A percentile compares a stretch with the other conserved stretches of the same genome.
These are phyloP conservation scores for Heterochromis multidens DNA, from an alignment of 2,113 vertebrate genomes.

Conservation along the genomic window DNA sequence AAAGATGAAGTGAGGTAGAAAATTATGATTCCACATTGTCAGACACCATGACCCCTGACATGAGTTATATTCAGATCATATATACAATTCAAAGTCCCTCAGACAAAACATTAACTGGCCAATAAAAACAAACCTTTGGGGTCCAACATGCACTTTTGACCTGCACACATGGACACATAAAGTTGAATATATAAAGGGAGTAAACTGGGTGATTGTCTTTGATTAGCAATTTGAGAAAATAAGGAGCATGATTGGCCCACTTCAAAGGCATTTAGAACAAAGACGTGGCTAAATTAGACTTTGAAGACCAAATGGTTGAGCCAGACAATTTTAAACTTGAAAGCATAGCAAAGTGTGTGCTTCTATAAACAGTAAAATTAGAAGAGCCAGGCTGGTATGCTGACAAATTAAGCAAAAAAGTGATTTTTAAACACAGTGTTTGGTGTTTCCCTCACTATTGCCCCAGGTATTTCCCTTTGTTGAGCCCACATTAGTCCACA, in stretches of 20 bases:
- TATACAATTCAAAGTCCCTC: slow-evolving; percentile 34
- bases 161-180: slow-evolving; percentile 28
- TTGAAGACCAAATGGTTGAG: slow-evolving; percentile 28
- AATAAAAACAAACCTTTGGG: slow-evolving; percentile 13
- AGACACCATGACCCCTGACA: slow-evolving; percentile 42
- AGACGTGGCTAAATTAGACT: slow-evolving; percentile 56
- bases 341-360: slow-evolving; percentile 26
- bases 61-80: slow-evolving; percentile 50
- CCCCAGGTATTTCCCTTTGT: slow-evolving; percentile 38
- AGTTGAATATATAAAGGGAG: slow-evolving; percentile 18
- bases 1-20: slow-evolving; percentile 89
- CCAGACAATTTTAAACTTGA: slow-evolving; percentile 45
- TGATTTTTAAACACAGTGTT: slow-evolving; percentile 32
- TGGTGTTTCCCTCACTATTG: slow-evolving; percentile 24
- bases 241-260: slow-evolving; percentile 50
- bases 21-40: slow-evolving; percentile 65
- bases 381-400: not conserved
- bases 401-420: slow-evolving; percentile 4
- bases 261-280: slow-evolving; percentile 67
- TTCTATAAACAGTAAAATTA: slow-evolving; percentile 5
- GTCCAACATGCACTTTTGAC: slow-evolving; percentile 43
- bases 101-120: slow-evolving; percentile 19
- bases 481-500: slow-evolving; percentile 41
- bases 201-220: slow-evolving; percentile 69
- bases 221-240: slow-evolving; percentile 69